Base-by-base conservation (phyloP, 1,140 invertebrate genomes). In the Hylyphantes graminicola region DNA sequence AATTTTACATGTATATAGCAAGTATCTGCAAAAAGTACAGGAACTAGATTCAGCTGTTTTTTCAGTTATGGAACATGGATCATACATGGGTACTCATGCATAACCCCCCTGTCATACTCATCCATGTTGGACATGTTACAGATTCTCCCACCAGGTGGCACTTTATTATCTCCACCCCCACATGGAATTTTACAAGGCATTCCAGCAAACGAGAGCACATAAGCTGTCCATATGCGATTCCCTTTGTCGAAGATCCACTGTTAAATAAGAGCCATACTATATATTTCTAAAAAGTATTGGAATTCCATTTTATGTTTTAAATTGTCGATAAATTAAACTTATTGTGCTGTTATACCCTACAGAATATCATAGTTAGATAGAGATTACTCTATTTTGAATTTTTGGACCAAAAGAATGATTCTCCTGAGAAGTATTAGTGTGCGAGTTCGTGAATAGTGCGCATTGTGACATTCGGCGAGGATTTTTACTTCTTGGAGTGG, bases 111-210 rank as follows among this genome's bases (percentile, higher is more conserved):
- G 68, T 53, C 35, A 35, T 35, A 35, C 35, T 35, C 35, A 35
- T 35, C 68, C 50, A 54, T 53, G 50, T 70, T 51, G 68, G n/a
- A 17, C 57, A 53, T 55, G 59, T 76, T 59, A 64, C 74, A 64
- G 13, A 12, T 68, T 35, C 51, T 13, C 48, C 68, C 76, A 78
- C 76, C 76, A 78, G 76, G 76, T 78, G 76, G 76, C 76, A 67
- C 63, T 78, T 78, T 78, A 78, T 78, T 78, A 78, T 19, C 51
- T 64, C 64, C 51, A 55, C 63, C 63, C 35, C 12, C 19, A 50
- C 21, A 63, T 35, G 59, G 9, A 64, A 50, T 64, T 76, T 76
- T 55, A 54, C 63, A 67, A 51, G 15, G 50, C 63, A 17, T n/a
- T 15, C 76, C 48, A 54, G 35, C 76, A 65, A 21, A 48, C 7